Evolutionary conservation across 2,888 invertebrate species (phyloP).

Genomic region (Monopis laevigella): DNA sequence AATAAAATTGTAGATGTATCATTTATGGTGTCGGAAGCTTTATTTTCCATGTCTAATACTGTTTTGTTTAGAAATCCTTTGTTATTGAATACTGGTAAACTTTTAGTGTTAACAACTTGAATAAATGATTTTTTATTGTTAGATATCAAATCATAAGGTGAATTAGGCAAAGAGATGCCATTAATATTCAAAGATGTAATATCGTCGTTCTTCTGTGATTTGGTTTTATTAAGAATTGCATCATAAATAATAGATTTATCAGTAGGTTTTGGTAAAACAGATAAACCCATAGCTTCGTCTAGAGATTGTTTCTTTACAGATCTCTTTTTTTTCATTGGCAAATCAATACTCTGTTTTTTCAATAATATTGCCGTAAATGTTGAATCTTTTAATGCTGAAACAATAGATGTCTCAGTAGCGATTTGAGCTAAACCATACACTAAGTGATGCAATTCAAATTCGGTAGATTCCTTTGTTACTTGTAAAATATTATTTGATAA

Average conservation of each 20-base stretch:
- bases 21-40: neutral
- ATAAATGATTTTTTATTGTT: slow-evolving; percentile 32
- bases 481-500: slow-evolving; percentile 50
- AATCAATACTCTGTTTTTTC: slow-evolving; percentile 54
- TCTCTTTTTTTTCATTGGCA: slow-evolving; percentile 46
- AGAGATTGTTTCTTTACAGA: slow-evolving; percentile 19
- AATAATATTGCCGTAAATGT: slow-evolving; percentile 51
- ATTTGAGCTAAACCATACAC: slow-evolving; percentile 59
- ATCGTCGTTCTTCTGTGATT: neutral
- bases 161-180: slow-evolving; percentile 20
- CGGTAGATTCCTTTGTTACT: slow-evolving; percentile 51
- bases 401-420: slow-evolving; percentile 54
- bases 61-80: slow-evolving; percentile 58
- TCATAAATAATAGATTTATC: neutral
- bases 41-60: slow-evolving; percentile 41
- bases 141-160: slow-evolving; percentile 40
- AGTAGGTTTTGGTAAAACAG: neutral
- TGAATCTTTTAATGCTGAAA: slow-evolving; percentile 53
- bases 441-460: slow-evolving; percentile 53
- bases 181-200: neutral
- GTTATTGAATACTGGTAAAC: slow-evolving; percentile 12
- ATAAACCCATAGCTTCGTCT: neutral
- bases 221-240: slow-evolving; percentile 3
- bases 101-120: slow-evolving; percentile 30
- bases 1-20: neutral